Base-by-base conservation (phyloP, 2,888 invertebrate species). In the Drosophila setosimentum region DNA sequence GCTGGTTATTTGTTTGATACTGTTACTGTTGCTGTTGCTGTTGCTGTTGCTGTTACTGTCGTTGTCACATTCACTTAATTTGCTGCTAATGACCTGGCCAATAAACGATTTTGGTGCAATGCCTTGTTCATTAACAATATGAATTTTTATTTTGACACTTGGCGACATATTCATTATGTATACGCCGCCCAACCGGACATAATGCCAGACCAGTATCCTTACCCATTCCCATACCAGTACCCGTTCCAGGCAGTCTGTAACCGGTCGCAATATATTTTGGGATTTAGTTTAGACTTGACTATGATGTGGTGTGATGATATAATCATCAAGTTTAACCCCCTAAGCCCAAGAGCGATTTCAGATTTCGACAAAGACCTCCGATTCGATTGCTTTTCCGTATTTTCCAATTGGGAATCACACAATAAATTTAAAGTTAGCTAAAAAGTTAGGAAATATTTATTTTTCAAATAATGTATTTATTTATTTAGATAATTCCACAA, bases 81-180 rank as follows among this genome's bases (percentile, higher is more conserved):
- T 73, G 72, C 82, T 83, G 86, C 86, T 84, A 84, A 84, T 82
- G 80, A 86, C 77, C 80, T 70, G 73, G 73, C 55, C 78, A 72
- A 62, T 50, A 64, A 68, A 42, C 51, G 63, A 61, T 68, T 66
- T 78, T 68, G 37, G 51, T 78, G 75, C 75, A 75, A 49, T 62
- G 62, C 50, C 59, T 64, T 42, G 45, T 29, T 78, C 75, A 75
- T 78, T 78, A 78, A 75, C 68, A 75, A 77, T 77, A 64, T 53
- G 62, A 45, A 50, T 70, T 55, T 73, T 61, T 76, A 66, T 76
- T 82, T 85, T 74, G 85, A 80, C 83, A 85, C 79, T 79, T 72
- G 71, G 74, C 77, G 54, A 60, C 53, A 63, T 57, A 33, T 62
- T 61, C 61, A 76, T 83, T 69, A 62, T 57, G 79, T 63, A 72